Evolutionary conservation across 2,113 vertebrate species (phyloP).

Genomic region (Parus major): DNA sequence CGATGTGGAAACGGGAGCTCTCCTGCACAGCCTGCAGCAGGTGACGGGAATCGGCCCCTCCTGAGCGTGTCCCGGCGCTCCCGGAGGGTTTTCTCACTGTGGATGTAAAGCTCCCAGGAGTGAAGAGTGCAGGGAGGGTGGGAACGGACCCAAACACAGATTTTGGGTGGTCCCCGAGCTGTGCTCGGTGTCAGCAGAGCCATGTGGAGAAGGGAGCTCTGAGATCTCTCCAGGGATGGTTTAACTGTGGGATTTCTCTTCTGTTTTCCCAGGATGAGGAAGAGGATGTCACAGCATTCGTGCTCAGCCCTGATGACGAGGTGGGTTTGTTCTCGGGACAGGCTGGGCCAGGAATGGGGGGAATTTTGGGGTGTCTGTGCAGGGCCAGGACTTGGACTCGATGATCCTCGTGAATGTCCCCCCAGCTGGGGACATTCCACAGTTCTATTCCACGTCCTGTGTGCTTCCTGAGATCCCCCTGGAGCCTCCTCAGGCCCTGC

Average conservation of each 20-base stretch:
- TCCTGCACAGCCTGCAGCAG: slow-evolving; percentile 86
- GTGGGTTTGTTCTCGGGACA: slow-evolving; percentile 56
- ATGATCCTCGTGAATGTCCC: neutral
- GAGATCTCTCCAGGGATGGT: rapidly evolving
- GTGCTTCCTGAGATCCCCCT: rapidly evolving
- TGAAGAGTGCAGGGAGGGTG: rapidly evolving
- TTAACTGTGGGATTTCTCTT: rapidly evolving
- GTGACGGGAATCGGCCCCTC: slow-evolving; percentile 57
- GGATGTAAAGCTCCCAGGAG: no score
- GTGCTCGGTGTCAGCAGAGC: rapidly evolving
- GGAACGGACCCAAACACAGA: rapidly evolving
- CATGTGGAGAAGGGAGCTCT: rapidly evolving
- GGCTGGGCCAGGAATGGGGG: neutral
- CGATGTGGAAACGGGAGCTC: slow-evolving; percentile 83
- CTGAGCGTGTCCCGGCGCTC: rapidly evolving
- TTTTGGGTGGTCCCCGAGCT: rapidly evolving
- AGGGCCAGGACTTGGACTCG: neutral
- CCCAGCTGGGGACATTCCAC: neutral
- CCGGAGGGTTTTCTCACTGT: rapidly evolving
- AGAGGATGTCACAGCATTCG: slow-evolving; percentile 90
- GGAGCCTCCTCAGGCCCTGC: rapidly evolving
- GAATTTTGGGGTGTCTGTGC: neutral
- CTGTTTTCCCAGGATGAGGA: slow-evolving; percentile 82
- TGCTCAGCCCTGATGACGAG: slow-evolving; percentile 87
- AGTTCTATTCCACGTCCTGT: rapidly evolving